Conservation (phyloP, 2,797 vertebrate genomes). For the Erethizon dorsatum region DNA sequence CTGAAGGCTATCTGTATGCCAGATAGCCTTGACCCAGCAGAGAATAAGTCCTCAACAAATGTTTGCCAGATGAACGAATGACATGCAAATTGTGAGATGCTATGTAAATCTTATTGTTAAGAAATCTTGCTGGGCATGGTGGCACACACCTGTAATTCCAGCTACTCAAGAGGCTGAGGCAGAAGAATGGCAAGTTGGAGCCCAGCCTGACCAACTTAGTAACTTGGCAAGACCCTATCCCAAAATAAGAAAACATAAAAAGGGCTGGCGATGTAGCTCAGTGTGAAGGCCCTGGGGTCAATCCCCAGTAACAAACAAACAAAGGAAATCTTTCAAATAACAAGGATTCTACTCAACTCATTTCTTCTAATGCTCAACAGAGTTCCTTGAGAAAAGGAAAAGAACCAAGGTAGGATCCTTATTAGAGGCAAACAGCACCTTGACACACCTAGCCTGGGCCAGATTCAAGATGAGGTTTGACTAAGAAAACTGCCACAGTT, state of each 20-base stretch:
- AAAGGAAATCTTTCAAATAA: background rate
- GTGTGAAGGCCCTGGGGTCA: background rate
- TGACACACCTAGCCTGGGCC: background rate
- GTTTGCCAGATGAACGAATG: background rate
- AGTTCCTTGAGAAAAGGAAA: slow-evolving; percentile 10
- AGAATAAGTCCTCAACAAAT: background rate
- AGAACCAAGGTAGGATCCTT: background rate
- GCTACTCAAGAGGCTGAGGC: background rate
- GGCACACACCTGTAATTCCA: background rate
- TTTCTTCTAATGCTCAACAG: slow-evolving; percentile 22
- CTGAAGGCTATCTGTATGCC: background rate
- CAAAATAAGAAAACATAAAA: background rate
- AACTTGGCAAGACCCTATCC: background rate
- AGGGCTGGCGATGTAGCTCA: too few species aligned
- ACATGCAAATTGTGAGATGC: background rate
- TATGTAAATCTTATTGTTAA: slow-evolving; percentile 15
- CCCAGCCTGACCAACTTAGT: background rate
- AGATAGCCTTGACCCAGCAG: background rate
- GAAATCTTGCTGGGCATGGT: background rate
- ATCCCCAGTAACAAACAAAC: background rate
- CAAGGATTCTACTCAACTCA: background rate
- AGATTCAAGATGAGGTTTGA: background rate
- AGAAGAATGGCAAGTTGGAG: background rate
- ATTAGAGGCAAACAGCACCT: background rate
- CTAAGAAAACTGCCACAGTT: background rate